Evolutionary conservation across 1,140 invertebrate species (phyloP), one percentile per base, ranked within the genome.

Genomic region (Ephestia elutella): DNA sequence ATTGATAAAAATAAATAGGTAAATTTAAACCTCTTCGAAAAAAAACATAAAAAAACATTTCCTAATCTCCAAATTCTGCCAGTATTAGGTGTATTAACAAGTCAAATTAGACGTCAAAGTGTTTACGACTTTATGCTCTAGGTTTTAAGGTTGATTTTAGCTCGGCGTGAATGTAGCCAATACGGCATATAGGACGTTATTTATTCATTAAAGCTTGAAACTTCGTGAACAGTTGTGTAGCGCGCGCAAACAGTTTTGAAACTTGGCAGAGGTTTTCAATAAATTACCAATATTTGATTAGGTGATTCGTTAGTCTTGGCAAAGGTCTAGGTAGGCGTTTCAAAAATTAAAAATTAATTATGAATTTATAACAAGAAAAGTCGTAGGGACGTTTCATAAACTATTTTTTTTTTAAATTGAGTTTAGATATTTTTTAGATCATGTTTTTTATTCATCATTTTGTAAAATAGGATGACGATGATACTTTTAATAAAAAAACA

Each of bases 51-150:
- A 71, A 65, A 65, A 69, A 54, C 32, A 49, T 82, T 84, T 80
- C 74, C 78, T 84, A 82, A 82, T 82, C 73, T 82, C 64, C 71
- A 77, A 82, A 82, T 80, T 75, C 38, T 15, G 38, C 38, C 38
- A 44, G 38, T 44, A 11, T 44, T 68, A 62, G 54, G 20, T 66
- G 60, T 67, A 79, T 84, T 84, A 82, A 80, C 80, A 78, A 79
- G 70, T 76, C 79, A 70, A 35, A 56, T 50, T 65, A 73, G 70
- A 50, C 66, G 13, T 13, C 15, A 51, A 19, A 0, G 8, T 0
- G 69, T 51, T 65, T 13, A 65, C 10, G 13, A 66, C 68, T 56
- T 62, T 78, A 66, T 49, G 0, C 0, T 0, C 0, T 21, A 15
- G 0, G 5, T 8, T 0, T 44, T 70, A 73, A 8, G 50, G 68